A percentile compares a stretch with the other conserved stretches of the same genome.
phyloP scores from a whole-genome alignment of 2,113 vertebrate genomes.

The Tachycineta bicolor region DNA sequence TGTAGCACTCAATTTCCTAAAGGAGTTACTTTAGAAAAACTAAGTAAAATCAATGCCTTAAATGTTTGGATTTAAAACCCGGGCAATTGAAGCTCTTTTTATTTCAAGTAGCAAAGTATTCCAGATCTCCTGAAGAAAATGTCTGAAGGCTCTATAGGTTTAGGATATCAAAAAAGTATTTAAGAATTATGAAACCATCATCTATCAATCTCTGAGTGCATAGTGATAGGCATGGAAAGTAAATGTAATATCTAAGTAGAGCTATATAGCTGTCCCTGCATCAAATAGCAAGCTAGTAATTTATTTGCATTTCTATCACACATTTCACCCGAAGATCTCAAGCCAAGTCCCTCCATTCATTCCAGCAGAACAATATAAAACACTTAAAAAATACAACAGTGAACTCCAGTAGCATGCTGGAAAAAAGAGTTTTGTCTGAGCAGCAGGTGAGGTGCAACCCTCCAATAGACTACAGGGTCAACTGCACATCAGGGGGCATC shows the following conservation, averaged over 20 bases:
- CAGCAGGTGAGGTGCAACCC: neutral
- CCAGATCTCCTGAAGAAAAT: constrained; percentile 49
- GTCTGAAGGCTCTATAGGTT: constrained; percentile 53
- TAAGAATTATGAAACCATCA: constrained; percentile 58
- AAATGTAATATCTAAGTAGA: constrained; percentile 14
- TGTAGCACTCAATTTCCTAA: constrained; percentile 57
- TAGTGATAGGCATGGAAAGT: constrained; percentile 36
- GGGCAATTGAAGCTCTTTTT: neutral
- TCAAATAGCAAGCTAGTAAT: constrained; percentile 7
- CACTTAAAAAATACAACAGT: neutral
- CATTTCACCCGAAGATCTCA: constrained; percentile 23
- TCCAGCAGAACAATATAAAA: neutral
- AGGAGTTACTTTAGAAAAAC: constrained; percentile 68
- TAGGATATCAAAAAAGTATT: constrained; percentile 61
- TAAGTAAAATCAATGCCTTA: constrained; percentile 64
- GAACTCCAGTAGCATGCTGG: neutral
- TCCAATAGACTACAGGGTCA: neutral
- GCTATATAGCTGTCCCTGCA: neutral
- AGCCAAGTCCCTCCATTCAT: neutral
- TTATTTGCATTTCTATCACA: constrained; percentile 41
- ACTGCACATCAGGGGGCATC: neutral
- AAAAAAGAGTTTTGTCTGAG: neutral
- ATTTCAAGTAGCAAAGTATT: constrained; percentile 57
- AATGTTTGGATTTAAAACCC: constrained; percentile 57
- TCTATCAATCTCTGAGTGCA: constrained; percentile 41